These are phyloP conservation scores for Andrena hattorfiana DNA, from an alignment of 2,888 invertebrate genomes.

Conservation along the genomic window DNA sequence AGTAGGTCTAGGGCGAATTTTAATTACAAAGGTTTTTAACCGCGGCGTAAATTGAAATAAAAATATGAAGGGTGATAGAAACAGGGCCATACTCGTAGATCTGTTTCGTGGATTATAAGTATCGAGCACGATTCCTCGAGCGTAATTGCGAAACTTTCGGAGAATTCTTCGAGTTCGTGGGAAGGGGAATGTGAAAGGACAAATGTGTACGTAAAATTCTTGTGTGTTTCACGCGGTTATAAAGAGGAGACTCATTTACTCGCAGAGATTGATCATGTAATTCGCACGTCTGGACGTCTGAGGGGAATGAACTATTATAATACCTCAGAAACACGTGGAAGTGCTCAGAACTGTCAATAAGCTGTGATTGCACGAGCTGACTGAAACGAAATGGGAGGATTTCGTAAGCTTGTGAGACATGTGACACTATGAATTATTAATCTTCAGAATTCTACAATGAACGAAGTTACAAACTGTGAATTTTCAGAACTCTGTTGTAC, in stretches of 20 bases:
- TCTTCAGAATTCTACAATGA: background rate
- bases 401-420: no score
- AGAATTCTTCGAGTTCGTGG: background rate
- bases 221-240: slow-evolving; percentile 28
- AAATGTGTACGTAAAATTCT: slow-evolving; percentile 22
- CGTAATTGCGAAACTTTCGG: slow-evolving; percentile 32
- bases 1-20: no score
- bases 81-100: background rate
- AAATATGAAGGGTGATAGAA: background rate
- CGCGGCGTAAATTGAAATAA: no score
- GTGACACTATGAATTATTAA: background rate
- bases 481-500: background rate
- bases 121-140: slow-evolving; percentile 22
- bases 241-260: slow-evolving; percentile 36
- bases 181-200: slow-evolving; percentile 45
- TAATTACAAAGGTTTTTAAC: no score
- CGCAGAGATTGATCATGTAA: slow-evolving; percentile 24
- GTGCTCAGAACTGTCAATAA: background rate
- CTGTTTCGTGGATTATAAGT: slow-evolving; percentile 12
- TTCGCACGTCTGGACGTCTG: slow-evolving; percentile 44
- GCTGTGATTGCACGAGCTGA: background rate
- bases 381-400: background rate
- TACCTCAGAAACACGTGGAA: background rate
- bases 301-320: slow-evolving; percentile 46
- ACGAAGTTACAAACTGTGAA: background rate